Evolutionary conservation across 2,888 invertebrate genomes (phyloP).

Genomic region (Therioaphis trifolii): DNA sequence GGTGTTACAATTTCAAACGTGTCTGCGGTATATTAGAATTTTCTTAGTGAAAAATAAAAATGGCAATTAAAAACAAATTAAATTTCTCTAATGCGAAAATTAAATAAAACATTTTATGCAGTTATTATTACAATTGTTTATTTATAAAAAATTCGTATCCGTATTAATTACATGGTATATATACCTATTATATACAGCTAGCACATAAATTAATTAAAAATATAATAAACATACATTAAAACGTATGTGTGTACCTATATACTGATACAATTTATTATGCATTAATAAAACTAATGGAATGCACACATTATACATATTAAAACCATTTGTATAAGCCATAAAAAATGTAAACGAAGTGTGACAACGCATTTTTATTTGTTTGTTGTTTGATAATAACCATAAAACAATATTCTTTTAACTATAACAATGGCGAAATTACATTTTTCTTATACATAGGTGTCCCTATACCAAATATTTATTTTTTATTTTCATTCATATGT

Average conservation of each 20-base stretch:
- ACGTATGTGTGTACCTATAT: neutral
- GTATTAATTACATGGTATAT: too few relatives aligned
- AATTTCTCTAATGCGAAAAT: too few relatives aligned
- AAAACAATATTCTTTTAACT: slow-evolving; percentile 25
- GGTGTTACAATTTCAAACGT: too few relatives aligned
- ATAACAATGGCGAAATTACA: neutral
- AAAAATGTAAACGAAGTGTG: slow-evolving; percentile 3
- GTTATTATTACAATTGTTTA: too few relatives aligned
- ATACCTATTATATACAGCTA: too few relatives aligned
- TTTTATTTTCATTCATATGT: slow-evolving; percentile 39
- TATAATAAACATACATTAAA: neutral
- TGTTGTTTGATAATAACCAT: slow-evolving; percentile 26
- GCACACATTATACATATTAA: neutral
- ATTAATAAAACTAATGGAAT: neutral
- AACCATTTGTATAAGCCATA: neutral
- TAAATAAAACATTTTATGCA: too few relatives aligned
- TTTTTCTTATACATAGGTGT: neutral
- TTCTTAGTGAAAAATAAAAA: too few relatives aligned
- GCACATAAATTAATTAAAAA: neutral
- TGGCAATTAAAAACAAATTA: too few relatives aligned
- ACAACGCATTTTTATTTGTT: slow-evolving; percentile 27
- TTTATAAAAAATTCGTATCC: too few relatives aligned
- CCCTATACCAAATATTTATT: slow-evolving; percentile 41
- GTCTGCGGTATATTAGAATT: too few relatives aligned
- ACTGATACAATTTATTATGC: neutral